Evolutionary conservation across 2,797 vertebrate genomes (phyloP).

Genomic region (Lagorchestes hirsutus): DNA sequence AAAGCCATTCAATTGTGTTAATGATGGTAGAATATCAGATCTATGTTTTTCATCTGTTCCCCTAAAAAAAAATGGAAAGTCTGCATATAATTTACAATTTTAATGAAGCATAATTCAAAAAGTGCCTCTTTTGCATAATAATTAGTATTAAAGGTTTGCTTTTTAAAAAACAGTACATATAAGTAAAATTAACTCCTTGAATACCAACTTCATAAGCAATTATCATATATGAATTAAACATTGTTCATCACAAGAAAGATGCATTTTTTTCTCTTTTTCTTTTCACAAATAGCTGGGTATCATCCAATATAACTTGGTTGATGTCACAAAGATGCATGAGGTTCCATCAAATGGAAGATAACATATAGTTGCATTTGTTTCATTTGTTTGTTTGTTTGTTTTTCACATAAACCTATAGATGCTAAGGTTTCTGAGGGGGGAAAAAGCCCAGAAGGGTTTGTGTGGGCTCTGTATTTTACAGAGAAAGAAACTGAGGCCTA

Average conservation of each 20-base stretch:
- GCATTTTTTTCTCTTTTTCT: neutral
- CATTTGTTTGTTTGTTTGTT: too few species aligned
- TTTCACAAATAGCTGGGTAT: neutral
- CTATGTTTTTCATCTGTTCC: slow-evolving; percentile 83
- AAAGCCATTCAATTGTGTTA: slow-evolving; percentile 83
- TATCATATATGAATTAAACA: neutral
- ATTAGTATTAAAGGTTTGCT: slow-evolving; percentile 32
- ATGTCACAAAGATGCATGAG: neutral
- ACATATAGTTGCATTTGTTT: neutral
- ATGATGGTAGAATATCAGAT: slow-evolving; percentile 80
- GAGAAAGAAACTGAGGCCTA: neutral
- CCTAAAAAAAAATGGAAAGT: slow-evolving; percentile 81
- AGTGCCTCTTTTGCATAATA: slow-evolving; percentile 65
- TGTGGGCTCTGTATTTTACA: neutral
- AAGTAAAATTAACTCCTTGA: neutral
- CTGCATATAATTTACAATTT: slow-evolving; percentile 77
- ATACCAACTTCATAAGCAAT: neutral
- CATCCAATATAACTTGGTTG: neutral
- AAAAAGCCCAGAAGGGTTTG: neutral
- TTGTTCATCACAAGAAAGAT: neutral
- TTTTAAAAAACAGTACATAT: slow-evolving; percentile 18
- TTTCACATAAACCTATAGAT: neutral
- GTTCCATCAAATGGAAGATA: neutral
- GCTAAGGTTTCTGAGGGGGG: neutral
- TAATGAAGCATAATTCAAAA: slow-evolving; percentile 75